Percentiles rank a stretch among this genome's conserved stretches.
phyloP scores from a whole-genome alignment of 2,113 vertebrate species.

The Gymnarchus niloticus region DNA sequence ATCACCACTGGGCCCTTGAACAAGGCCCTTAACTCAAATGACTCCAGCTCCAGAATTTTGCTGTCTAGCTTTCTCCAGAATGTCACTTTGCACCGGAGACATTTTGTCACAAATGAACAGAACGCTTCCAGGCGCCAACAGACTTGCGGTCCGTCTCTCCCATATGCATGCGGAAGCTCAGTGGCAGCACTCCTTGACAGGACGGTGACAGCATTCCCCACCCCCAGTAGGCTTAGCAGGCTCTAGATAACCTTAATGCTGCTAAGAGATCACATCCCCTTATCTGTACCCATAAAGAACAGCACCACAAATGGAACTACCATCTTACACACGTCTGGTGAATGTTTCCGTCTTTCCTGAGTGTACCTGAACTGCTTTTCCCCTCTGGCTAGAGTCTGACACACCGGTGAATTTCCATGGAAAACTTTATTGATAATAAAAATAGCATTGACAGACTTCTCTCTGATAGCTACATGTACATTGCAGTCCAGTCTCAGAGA shows the following conservation, averaged over 20 bases:
- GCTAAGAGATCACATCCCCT: not conserved
- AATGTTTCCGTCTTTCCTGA: not conserved
- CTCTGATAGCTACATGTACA: conserved; percentile 88
- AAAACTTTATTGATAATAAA: conserved; percentile 96
- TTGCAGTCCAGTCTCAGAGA: conserved; percentile 82
- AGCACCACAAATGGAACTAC: not conserved
- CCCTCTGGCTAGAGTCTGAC: conserved; percentile 32
- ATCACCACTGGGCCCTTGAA: no score
- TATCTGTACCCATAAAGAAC: not conserved
- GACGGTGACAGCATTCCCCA: not conserved
- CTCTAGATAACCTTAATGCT: not conserved
- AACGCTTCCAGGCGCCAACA: not conserved
- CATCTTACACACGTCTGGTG: not conserved
- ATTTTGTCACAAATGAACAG: not conserved
- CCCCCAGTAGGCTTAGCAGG: not conserved
- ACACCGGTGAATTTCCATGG: conserved; percentile 75
- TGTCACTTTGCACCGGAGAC: not conserved
- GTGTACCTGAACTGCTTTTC: not conserved
- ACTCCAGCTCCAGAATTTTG: no score
- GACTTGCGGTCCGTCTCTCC: not conserved
- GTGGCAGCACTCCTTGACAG: not conserved
- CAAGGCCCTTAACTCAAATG: no score
- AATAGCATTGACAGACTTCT: conserved; percentile 93
- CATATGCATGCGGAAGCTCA: not conserved
- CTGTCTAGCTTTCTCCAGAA: not conserved